phyloP scores from a whole-genome alignment of 92 coral and sea anemone species.

The Siderastrea radians region DNA sequence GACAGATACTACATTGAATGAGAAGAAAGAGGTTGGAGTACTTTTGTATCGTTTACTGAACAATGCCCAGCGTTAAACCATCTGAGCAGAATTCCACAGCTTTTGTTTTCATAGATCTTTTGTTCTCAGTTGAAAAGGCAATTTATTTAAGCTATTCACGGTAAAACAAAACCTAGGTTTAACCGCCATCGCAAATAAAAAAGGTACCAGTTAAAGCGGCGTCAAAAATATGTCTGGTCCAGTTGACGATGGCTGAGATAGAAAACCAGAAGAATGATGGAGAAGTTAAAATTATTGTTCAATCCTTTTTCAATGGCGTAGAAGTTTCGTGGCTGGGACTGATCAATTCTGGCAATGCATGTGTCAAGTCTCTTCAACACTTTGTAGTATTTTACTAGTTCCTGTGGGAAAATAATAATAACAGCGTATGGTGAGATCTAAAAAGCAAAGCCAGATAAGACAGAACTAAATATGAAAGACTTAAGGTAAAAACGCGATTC shows the following conservation, averaged over 20 bases:
- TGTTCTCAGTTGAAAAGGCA: slow-evolving; percentile 45
- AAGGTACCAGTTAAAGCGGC: not conserved
- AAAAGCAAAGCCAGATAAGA: slow-evolving; percentile 32
- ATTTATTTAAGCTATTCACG: slow-evolving; percentile 42
- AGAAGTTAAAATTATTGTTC: not conserved
- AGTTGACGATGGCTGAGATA: not conserved
- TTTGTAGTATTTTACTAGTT: slow-evolving; percentile 39
- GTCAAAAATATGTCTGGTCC: not conserved
- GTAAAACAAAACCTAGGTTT: slow-evolving; percentile 25
- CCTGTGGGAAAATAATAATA: slow-evolving; percentile 59
- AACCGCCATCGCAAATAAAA: slow-evolving; percentile 17
- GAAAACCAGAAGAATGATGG: not conserved
- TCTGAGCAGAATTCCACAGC: slow-evolving; percentile 51
- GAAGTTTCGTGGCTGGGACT: not conserved
- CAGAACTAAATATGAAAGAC: slow-evolving; percentile 20
- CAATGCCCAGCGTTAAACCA: slow-evolving; percentile 22
- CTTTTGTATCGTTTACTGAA: slow-evolving; percentile 1
- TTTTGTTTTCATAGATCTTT: slow-evolving; percentile 33
- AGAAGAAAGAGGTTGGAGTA: not conserved
- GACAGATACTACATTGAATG: not conserved
- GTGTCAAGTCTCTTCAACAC: slow-evolving; percentile 34
- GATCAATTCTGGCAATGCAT: slow-evolving; percentile 15
- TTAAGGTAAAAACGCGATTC: not conserved
- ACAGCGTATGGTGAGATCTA: slow-evolving; percentile 46
- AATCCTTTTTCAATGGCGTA: no score